Evolutionary conservation across 2,888 invertebrate genomes (phyloP), one percentile per base, ranked within the genome.

Genomic region (Hypolimnas misippus): DNA sequence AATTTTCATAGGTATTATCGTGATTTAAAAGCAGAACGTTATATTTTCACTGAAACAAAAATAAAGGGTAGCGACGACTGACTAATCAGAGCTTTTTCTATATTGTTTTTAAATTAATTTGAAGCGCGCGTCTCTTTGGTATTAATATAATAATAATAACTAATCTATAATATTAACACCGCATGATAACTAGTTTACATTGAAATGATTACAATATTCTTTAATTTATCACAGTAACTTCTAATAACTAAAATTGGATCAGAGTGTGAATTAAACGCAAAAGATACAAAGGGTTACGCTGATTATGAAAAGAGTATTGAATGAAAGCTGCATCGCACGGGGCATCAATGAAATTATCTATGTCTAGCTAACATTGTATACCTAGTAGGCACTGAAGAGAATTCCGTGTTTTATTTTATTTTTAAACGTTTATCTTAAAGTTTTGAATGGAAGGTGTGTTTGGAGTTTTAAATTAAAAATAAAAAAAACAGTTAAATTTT

Each of bases 181-280:
- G n/a, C n/a, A n/a, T n/a, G n/a, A n/a, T n/a, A n/a, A n/a, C n/a
- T n/a, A n/a, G n/a, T n/a, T n/a, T n/a, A n/a, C n/a, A 19, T 44
- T 19, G 5, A 19, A 44, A 3, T 19, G 1, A 12, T 12, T 12
- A 12, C 12, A n/a, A n/a, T n/a, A 12, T 3, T 25, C 6, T 46
- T 21, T 49, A 49, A 25, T 49, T 14, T 7, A 29, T 19, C 25
- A 6, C 49, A 49, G 7, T 12, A 7, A 49, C 31, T 59, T 68
- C 55, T 66, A 69, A 67, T 25, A 25, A 25, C 63, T 64, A 70
- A 70, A 73, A 80, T 77, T 87, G 80, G 87, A 87, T 87, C 89
- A 86, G 69, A 79, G 74, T 73, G 70, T 75, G 76, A 31, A 58
- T 49, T 55, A 55, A 51, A 50, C 12, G 54, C 31, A 54, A 12